Conservation (phyloP, 2,888 invertebrate genomes). For the Mylabris sibirica region DNA sequence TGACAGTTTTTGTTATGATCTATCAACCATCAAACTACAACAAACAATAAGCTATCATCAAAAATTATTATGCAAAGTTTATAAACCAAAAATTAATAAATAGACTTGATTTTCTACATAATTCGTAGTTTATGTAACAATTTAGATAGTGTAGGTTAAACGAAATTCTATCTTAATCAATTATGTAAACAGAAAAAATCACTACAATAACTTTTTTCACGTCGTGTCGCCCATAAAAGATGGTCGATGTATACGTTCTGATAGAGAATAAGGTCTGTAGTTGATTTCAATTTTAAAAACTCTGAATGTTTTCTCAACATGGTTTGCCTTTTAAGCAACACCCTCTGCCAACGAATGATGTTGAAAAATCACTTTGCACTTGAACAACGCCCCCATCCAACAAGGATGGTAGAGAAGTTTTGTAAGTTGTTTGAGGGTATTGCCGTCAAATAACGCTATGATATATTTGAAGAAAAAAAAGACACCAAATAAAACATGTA, state of each 20-base stretch:
- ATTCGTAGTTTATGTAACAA: no score
- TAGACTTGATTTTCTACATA: no score
- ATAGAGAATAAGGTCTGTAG: slow-evolving; percentile 8
- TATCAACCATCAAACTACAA: not conserved
- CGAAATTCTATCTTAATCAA: not conserved
- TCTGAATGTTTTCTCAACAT: slow-evolving; percentile 51
- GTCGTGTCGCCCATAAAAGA: not conserved
- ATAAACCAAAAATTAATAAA: no score
- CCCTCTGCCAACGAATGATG: slow-evolving; percentile 49
- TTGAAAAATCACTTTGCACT: slow-evolving; percentile 50
- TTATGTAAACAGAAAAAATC: not conserved
- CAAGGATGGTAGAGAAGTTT: slow-evolving; percentile 41
- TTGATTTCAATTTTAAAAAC: slow-evolving; percentile 43
- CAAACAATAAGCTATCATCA: not conserved
- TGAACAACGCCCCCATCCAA: slow-evolving; percentile 48
- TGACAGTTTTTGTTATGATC: slow-evolving; percentile 4
- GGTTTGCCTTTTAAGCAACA: slow-evolving; percentile 53
- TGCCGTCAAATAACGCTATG: slow-evolving; percentile 33
- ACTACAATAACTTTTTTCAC: not conserved
- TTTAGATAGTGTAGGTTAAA: not conserved
- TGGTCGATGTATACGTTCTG: not conserved
- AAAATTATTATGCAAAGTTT: not conserved
- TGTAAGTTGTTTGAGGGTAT: slow-evolving; percentile 43
- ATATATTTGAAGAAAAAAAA: slow-evolving; percentile 44
- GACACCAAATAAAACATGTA: slow-evolving; percentile 39